These are phyloP conservation scores for Nipponacmea schrenckii DNA, from an alignment of 2,888 invertebrate species.

Conservation along the genomic window DNA sequence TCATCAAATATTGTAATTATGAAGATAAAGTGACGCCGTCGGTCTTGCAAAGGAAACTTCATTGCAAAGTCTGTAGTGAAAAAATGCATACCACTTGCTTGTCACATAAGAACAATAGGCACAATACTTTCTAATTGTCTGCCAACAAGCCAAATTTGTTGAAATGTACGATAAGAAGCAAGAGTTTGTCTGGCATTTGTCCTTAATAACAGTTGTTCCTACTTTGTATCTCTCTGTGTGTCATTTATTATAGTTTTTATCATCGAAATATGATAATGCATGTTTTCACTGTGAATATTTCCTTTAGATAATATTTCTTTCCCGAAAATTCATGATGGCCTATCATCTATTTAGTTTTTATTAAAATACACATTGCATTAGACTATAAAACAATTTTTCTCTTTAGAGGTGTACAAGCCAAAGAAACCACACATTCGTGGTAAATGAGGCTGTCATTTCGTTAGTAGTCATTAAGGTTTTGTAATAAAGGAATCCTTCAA, in stretches of 20 bases:
- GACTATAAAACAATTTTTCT: too few relatives aligned
- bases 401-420: too few relatives aligned
- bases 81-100: background rate
- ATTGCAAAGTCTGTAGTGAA: background rate
- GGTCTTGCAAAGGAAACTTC: background rate
- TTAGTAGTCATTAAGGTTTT: too few relatives aligned
- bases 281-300: background rate
- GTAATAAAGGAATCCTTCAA: too few relatives aligned
- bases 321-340: too few relatives aligned
- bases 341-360: too few relatives aligned
- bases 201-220: slow-evolving; percentile 9
- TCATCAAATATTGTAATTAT: slow-evolving; percentile 7
- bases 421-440: too few relatives aligned
- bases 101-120: background rate
- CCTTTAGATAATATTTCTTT: too few relatives aligned
- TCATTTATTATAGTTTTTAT: slow-evolving; percentile 1
- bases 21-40: background rate
- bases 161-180: slow-evolving; percentile 4
- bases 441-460: too few relatives aligned
- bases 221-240: background rate
- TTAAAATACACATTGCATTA: too few relatives aligned
- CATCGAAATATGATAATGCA: slow-evolving; percentile 3
- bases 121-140: slow-evolving; percentile 6
- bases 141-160: slow-evolving; percentile 7
- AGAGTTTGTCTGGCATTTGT: slow-evolving; percentile 7